These are phyloP conservation scores for Drosophila pallidifrons DNA, from an alignment of 1,140 invertebrate genomes.

Conservation along the genomic window DNA sequence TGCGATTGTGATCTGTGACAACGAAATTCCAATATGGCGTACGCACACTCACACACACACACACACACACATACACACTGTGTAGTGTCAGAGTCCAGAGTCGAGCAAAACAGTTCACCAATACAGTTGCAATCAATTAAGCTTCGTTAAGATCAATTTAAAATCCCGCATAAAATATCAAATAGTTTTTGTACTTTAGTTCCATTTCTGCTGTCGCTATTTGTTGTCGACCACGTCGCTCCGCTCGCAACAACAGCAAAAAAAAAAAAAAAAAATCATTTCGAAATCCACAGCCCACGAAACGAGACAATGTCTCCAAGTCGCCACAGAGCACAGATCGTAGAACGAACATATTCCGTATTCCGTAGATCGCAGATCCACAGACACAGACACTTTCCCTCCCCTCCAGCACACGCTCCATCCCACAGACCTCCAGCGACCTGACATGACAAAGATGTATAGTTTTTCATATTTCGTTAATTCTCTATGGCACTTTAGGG, in stretches of 20 bases:
- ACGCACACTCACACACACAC: slow-evolving; percentile 18
- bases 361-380: slow-evolving; percentile 5
- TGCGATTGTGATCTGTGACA: slow-evolving; percentile 70
- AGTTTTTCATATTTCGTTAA: slow-evolving; percentile 71
- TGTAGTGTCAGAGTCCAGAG: slow-evolving; percentile 70
- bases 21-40: slow-evolving; percentile 81
- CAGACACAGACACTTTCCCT: background rate
- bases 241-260: slow-evolving; percentile 21
- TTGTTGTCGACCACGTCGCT: slow-evolving; percentile 35
- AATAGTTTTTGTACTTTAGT: slow-evolving; percentile 84
- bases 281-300: slow-evolving; percentile 66
- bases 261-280: slow-evolving; percentile 27
- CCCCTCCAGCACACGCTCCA: too few relatives aligned
- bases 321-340: slow-evolving; percentile 4
- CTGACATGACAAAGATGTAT: slow-evolving; percentile 70
- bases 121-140: slow-evolving; percentile 81
- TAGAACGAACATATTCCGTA: too few relatives aligned
- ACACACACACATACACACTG: slow-evolving; percentile 3
- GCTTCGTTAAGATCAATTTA: slow-evolving; percentile 85
- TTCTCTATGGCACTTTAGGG: slow-evolving; percentile 72
- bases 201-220: slow-evolving; percentile 65
- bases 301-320: slow-evolving; percentile 64
- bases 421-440: background rate
- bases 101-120: slow-evolving; percentile 55
- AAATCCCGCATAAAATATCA: slow-evolving; percentile 84